A percentile compares a stretch with the other conserved stretches of the same genome.
Conservation (phyloP, 2,113 vertebrate genomes). For the Psophia crepitans region DNA sequence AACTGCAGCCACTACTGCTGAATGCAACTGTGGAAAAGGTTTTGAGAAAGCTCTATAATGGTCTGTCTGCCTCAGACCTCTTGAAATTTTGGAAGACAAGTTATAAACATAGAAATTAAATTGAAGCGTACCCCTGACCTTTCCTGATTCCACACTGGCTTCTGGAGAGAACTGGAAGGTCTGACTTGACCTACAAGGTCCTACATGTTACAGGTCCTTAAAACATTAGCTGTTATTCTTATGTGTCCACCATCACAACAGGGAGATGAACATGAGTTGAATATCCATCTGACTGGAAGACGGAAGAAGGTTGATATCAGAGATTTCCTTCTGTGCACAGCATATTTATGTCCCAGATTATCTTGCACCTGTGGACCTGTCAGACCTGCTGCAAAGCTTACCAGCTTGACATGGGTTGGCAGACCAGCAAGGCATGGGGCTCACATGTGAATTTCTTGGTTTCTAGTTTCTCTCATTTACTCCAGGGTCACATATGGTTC, state of each 20-base stretch:
- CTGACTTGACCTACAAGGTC: not conserved
- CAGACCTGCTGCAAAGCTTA: not conserved
- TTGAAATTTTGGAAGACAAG: not conserved
- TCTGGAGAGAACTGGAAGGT: not conserved
- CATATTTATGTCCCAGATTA: not conserved
- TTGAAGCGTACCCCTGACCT: not conserved
- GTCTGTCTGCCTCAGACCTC: not conserved
- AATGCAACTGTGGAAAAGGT: not conserved
- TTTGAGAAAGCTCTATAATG: not conserved
- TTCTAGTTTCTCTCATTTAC: not conserved
- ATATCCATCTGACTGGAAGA: not conserved
- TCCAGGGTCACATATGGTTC: not conserved
- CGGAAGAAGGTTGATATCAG: not conserved
- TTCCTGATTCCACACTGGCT: not conserved
- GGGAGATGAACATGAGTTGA: not conserved
- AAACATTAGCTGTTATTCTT: fast-evolving
- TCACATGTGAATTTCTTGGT: not conserved
- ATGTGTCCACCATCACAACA: not conserved
- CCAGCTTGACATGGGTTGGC: not conserved
- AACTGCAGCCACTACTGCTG: not conserved
- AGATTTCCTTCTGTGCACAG: not conserved
- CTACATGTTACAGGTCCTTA: not conserved
- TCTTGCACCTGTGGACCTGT: not conserved
- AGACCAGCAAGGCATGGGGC: not conserved
- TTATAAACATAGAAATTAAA: not conserved